Conservation (phyloP, 2,113 vertebrate genomes). For the Cichladusa arquata region DNA sequence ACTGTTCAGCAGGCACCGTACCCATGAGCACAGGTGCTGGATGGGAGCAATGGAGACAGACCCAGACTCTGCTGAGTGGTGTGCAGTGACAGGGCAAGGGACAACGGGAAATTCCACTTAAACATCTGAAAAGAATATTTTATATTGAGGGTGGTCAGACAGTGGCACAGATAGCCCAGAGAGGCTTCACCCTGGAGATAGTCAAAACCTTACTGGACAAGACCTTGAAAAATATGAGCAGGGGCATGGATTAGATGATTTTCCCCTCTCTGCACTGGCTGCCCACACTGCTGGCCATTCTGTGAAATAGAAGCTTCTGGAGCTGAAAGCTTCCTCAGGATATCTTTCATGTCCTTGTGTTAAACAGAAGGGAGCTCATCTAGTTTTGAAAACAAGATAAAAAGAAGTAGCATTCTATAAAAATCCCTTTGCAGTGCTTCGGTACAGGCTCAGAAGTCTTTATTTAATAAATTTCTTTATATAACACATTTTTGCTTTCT, state of each 20-base stretch:
- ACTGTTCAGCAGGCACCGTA: not conserved
- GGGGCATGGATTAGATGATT: not conserved
- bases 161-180: not conserved
- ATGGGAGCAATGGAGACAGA: not conserved
- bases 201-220: not conserved
- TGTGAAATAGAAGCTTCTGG: not conserved
- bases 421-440: not conserved
- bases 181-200: not conserved
- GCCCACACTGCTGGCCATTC: not conserved
- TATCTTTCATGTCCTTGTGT: not conserved
- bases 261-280: rapidly evolving
- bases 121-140: not conserved
- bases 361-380: not conserved
- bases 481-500: not conserved
- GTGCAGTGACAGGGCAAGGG: not conserved
- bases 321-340: not conserved
- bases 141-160: not conserved
- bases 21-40: rapidly evolving
- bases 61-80: not conserved
- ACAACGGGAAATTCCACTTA: not conserved
- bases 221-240: not conserved
- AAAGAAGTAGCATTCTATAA: conserved; percentile 10
- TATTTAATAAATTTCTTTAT: conserved; percentile 8
- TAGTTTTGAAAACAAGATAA: conserved; percentile 43
- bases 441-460: not conserved